Evolutionary conservation across 1,140 invertebrate genomes (phyloP), one percentile per base, ranked within the genome.

Genomic region (Drosophila bocki): DNA sequence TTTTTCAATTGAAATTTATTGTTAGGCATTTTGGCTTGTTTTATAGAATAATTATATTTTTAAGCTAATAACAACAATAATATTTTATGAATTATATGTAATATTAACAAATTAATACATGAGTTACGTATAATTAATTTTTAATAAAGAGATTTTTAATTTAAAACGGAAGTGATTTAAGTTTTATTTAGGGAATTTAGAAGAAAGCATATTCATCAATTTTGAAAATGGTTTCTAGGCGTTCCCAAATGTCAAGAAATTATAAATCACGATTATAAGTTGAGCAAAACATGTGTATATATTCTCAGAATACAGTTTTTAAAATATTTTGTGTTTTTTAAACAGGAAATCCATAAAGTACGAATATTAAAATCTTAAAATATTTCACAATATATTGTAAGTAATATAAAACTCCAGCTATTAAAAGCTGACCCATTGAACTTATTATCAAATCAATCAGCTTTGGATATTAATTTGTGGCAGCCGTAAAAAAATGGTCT

Each of bases 381-480:
- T 19, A 32, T 19, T 19, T 35, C 1, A 54, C 7, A 35, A 33
- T n/a, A 26, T 7, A n/a, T 22, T 22, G 22, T 26, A 33, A 7
- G 2, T 19, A 17, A 1, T 15, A 37, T 8, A 22, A 19, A 54
- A 9, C 1, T 15, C 5, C n/a, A 15, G 17, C 5, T 42, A 61
- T n/a, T 42, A 17, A 42, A 33, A 42, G n/a, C 9, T 9, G 26
- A 35, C 44, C 65, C n/a, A 54, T 54, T 37, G 32, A 70, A 45
- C 48, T 41, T 19, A 7, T 57, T 33, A 70, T 47, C 33, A 41
- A 47, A 29, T 51, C 42, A 47, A n/a, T 71, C 45, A 26, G 33
- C 17, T 22, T 19, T 35, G 67, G 67, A 72, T 72, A 72, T 51
- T 60, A 71, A 72, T 72, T 60, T 72, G 53, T 72, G 45, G 32